Percentiles rank a stretch among this genome's conserved stretches.
Conservation (phyloP, 2,797 vertebrate genomes). For the Pristis pectinata region DNA sequence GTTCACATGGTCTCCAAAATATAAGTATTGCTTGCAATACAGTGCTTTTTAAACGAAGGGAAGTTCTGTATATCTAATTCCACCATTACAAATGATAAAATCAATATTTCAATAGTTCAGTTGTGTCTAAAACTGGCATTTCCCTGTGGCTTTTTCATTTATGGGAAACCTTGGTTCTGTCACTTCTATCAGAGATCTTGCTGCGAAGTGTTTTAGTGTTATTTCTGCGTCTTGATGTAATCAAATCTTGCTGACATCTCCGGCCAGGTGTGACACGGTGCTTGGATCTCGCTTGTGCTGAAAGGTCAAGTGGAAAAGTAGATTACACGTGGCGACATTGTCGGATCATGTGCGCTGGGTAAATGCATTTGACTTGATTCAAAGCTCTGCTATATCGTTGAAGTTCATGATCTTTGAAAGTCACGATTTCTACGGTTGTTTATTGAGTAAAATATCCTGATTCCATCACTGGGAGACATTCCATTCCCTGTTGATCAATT, state of each 20-base stretch:
- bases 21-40: neutral
- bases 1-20: neutral
- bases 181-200: too few relatives aligned
- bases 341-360: neutral
- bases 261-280: neutral
- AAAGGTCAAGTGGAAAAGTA: constrained; percentile 1
- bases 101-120: neutral
- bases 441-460: neutral
- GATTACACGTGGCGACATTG: neutral
- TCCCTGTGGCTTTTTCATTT: neutral
- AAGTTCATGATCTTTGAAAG: neutral
- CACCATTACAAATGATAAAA: neutral
- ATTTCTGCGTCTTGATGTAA: neutral
- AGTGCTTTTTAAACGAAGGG: neutral
- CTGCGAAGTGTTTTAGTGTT: too few relatives aligned
- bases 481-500: neutral
- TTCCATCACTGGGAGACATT: neutral
- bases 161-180: neutral
- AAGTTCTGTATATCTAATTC: neutral
- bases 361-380: neutral
- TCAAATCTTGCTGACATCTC: neutral
- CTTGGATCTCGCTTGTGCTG: too few relatives aligned
- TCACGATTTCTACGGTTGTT: neutral
- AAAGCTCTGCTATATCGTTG: neutral
- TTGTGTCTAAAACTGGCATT: neutral